Base-by-base conservation (phyloP, 1,140 invertebrate species). In the Frieseomelitta varia region DNA sequence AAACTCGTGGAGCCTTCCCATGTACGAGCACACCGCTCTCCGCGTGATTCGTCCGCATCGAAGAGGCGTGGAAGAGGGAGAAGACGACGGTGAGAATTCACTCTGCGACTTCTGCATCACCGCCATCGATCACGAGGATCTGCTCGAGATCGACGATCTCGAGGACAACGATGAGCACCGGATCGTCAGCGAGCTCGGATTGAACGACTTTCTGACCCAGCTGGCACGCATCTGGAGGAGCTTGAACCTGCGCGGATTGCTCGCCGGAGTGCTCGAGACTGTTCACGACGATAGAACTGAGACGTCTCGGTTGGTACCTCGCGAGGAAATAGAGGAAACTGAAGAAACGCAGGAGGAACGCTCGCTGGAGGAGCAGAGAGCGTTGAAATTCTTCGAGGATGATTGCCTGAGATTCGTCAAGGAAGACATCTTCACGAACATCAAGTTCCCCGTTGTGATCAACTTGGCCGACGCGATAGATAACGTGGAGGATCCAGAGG, bases 101-200 rank as follows among this genome's bases (percentile, higher is more conserved):
- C 24, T 27, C 10, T 79, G n/a, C n/a, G 14, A 81, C 1, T 17
- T 86, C 0, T 78, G 56, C 27, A 78, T 82, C 65, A 68, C 85
- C 4, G 58, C 69, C 8, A 34, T 80, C 1, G 79, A 78, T 8
- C 10, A 51, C 4, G 30, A 39, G 19, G 27, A n/a, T 19, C 17
- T 61, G 21, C 11, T 53, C 12, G 68, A 34, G 10, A 19, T n/a
- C 11, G 30, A 47, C 0, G 3, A 24, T 11, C 14, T 67, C 17
- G 47, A 4, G 0, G 27, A 21, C 1, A 56, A 27, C 4, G 8
- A 0, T 1, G n/a, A 63, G 2, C 56, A n/a, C 2, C 4, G 24
- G 11, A 1, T 3, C 0, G 4, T 21, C 47, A 67, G 24, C 12
- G 24, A 55, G 15, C 2, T 63, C 19, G n/a, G 24, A 4, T 1